phyloP scores from a whole-genome alignment of 30 jellyfish, hydroid and myxozoan genomes.

The Aurelia sp. region DNA sequence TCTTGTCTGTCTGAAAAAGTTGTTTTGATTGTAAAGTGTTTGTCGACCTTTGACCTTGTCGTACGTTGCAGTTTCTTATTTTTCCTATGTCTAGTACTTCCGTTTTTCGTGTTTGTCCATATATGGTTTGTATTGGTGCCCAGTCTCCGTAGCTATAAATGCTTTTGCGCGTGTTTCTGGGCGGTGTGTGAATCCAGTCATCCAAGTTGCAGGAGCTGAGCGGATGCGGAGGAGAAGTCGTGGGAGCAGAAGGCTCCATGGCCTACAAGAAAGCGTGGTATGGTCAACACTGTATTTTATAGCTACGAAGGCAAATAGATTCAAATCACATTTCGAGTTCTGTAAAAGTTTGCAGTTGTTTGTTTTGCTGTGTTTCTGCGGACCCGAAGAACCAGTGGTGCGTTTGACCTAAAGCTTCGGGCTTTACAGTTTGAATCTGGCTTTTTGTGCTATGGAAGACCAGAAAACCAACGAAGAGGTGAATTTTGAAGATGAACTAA shows the following conservation, averaged over 20 bases:
- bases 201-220: background rate
- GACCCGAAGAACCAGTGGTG: background rate
- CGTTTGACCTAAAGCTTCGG: background rate
- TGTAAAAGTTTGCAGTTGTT: conserved; percentile 1
- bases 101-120: too few species aligned
- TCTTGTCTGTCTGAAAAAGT: too few species aligned
- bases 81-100: too few species aligned
- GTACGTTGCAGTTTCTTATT: too few species aligned
- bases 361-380: background rate
- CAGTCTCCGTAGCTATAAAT: too few species aligned
- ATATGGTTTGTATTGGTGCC: too few species aligned
- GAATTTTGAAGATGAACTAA: conserved; percentile 1
- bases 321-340: background rate
- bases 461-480: conserved; percentile 17
- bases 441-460: conserved; percentile 24
- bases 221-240: background rate
- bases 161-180: background rate
- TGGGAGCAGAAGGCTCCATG: too few species aligned
- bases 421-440: conserved; percentile 33
- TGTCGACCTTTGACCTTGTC: too few species aligned
- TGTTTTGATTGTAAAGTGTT: too few species aligned
- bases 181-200: background rate
- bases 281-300: background rate
- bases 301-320: conserved; percentile 4
- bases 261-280: too few species aligned